phyloP scores from a whole-genome alignment of 2,113 vertebrate species.

The Tachycineta bicolor region DNA sequence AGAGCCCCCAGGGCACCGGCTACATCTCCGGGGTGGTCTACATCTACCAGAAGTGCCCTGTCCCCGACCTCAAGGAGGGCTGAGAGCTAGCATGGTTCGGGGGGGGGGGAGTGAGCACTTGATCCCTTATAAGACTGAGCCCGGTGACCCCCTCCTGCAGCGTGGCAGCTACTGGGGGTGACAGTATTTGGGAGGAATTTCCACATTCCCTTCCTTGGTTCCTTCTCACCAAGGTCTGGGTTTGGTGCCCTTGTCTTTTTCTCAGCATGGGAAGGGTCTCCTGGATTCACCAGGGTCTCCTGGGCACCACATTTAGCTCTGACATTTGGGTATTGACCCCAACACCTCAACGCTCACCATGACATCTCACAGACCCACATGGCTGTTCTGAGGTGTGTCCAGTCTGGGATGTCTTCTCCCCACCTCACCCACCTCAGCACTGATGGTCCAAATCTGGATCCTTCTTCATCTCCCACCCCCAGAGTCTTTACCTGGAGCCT shows the following conservation, averaged over 20 bases:
- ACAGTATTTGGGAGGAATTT: accelerated
- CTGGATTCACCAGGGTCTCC: background rate
- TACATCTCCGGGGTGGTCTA: slow-evolving; percentile 87
- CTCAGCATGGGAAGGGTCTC: background rate
- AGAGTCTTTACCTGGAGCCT: background rate
- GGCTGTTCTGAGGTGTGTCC: background rate
- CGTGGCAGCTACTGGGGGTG: background rate
- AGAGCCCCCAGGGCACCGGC: slow-evolving; percentile 23
- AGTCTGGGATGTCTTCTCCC: background rate
- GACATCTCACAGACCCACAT: background rate
- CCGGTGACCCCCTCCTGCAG: background rate
- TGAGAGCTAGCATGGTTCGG: background rate
- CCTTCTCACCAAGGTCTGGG: background rate
- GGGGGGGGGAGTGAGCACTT: background rate
- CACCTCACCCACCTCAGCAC: background rate
- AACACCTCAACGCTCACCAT: accelerated
- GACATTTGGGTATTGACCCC: background rate
- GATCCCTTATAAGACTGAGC: background rate
- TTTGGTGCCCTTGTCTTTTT: background rate
- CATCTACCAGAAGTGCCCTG: slow-evolving; percentile 76
- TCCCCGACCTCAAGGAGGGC: background rate
- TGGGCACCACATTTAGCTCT: background rate
- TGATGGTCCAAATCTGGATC: background rate
- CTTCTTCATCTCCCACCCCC: background rate
- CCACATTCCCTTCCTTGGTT: background rate